Conservation (phyloP, 2,888 invertebrate species). For the Terebella lapidaria region DNA sequence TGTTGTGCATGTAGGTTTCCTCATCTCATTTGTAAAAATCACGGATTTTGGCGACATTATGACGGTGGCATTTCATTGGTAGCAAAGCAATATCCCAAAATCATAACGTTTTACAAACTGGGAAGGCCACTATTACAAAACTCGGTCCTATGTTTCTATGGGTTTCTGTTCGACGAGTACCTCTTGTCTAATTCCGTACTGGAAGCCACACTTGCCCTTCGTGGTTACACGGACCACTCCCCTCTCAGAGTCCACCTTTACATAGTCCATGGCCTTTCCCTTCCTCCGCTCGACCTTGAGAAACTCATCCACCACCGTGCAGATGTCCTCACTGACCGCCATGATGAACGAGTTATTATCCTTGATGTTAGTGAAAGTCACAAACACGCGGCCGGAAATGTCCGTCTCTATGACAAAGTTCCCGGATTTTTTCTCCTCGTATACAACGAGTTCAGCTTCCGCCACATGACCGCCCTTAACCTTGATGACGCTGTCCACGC, state of each 20-base stretch:
- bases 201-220: slow-evolving; percentile 24
- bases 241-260: slow-evolving; percentile 8
- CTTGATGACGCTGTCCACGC: slow-evolving; percentile 46
- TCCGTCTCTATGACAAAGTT: slow-evolving; percentile 30
- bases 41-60: too few species aligned
- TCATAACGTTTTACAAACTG: too few species aligned
- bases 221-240: slow-evolving; percentile 15
- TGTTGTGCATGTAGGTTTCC: too few species aligned
- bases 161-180: slow-evolving; percentile 17
- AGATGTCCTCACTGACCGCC: slow-evolving; percentile 20
- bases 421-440: slow-evolving; percentile 40
- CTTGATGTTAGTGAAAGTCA: slow-evolving; percentile 24
- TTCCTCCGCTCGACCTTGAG: slow-evolving; percentile 15
- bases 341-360: slow-evolving; percentile 27
- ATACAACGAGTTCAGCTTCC: slow-evolving; percentile 47
- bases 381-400: slow-evolving; percentile 23
- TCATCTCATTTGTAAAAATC: too few species aligned
- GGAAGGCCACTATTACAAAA: too few species aligned
- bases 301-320: slow-evolving; percentile 10
- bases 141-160: neutral
- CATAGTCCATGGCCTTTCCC: slow-evolving; percentile 4
- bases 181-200: slow-evolving; percentile 28
- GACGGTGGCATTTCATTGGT: too few species aligned
- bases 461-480: slow-evolving; percentile 35
- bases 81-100: too few species aligned